Percentiles rank a stretch among this genome's conserved stretches.
phyloP scores from a whole-genome alignment of 2,888 invertebrate species.

The Xylota segnis region DNA sequence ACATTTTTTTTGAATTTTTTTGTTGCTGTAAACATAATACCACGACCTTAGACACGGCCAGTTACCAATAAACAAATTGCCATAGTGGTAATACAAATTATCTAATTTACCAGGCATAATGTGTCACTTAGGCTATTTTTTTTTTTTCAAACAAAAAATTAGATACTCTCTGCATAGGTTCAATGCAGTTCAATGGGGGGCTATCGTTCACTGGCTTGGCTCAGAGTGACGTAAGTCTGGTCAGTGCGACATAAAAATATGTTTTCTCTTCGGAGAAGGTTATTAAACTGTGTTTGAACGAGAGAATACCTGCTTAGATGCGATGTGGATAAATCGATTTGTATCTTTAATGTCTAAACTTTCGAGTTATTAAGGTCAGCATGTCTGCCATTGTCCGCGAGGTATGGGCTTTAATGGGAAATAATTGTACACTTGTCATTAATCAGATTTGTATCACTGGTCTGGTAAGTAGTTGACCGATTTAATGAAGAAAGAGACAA shows the following conservation, averaged over 20 bases:
- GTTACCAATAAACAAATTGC: constrained; percentile 2
- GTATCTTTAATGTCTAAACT: constrained; percentile 31
- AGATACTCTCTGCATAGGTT: neutral
- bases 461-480: constrained; percentile 11
- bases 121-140: constrained; percentile 4
- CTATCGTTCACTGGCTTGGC: constrained; percentile 24
- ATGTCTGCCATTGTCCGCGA: constrained; percentile 3
- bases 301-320: neutral
- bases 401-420: neutral
- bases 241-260: constrained; percentile 5
- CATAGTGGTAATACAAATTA: constrained; percentile 20
- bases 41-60: constrained; percentile 11
- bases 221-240: constrained; percentile 22
- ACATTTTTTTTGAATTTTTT: constrained; percentile 1
- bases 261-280: constrained; percentile 20
- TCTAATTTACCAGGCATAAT: constrained; percentile 15
- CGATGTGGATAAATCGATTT: constrained; percentile 52
- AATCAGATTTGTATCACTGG: constrained; percentile 6
- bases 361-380: constrained; percentile 58
- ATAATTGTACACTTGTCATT: constrained; percentile 13
- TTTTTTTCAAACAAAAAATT: neutral
- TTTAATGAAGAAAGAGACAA: neutral
- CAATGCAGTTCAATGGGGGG: constrained; percentile 27
- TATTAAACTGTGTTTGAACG: constrained; percentile 19
- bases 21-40: neutral